These are phyloP conservation scores for Dendrolimus punctatus DNA, from an alignment of 1,140 invertebrate genomes.

Conservation along the genomic window DNA sequence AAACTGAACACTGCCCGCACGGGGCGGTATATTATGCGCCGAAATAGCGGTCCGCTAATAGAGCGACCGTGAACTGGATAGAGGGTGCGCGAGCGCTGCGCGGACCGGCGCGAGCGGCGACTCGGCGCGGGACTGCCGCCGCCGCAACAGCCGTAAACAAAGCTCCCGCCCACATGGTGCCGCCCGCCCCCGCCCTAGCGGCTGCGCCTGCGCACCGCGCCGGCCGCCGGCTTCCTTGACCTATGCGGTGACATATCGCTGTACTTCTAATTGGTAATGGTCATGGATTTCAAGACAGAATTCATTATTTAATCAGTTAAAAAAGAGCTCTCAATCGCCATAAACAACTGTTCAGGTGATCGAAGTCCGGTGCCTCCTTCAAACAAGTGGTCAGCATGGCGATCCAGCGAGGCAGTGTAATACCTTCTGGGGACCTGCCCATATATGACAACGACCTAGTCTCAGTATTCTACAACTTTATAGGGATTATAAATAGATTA, in stretches of 20 bases:
- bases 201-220: slow-evolving; percentile 22
- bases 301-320: too few relatives aligned
- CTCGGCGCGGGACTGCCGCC: slow-evolving; percentile 45
- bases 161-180: slow-evolving; percentile 28
- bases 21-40: slow-evolving; percentile 58
- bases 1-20: slow-evolving; percentile 57
- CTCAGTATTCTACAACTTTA: too few relatives aligned
- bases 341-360: too few relatives aligned
- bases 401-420: too few relatives aligned
- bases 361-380: too few relatives aligned
- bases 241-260: slow-evolving; percentile 35
- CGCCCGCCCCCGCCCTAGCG: slow-evolving; percentile 19
- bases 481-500: too few relatives aligned
- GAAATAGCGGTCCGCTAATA: slow-evolving; percentile 67
- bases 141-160: slow-evolving; percentile 41
- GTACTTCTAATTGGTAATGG: slow-evolving; percentile 33
- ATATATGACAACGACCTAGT: too few relatives aligned
- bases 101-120: slow-evolving; percentile 38
- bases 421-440: too few relatives aligned
- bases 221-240: slow-evolving; percentile 35
- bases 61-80: slow-evolving; percentile 65
- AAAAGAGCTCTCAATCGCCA: too few relatives aligned
- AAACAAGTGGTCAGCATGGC: too few relatives aligned
- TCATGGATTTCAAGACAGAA: slow-evolving; percentile 22
- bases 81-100: slow-evolving; percentile 40